Conservation (phyloP, 2,888 invertebrate species). For the Rhodophaea formosa region DNA sequence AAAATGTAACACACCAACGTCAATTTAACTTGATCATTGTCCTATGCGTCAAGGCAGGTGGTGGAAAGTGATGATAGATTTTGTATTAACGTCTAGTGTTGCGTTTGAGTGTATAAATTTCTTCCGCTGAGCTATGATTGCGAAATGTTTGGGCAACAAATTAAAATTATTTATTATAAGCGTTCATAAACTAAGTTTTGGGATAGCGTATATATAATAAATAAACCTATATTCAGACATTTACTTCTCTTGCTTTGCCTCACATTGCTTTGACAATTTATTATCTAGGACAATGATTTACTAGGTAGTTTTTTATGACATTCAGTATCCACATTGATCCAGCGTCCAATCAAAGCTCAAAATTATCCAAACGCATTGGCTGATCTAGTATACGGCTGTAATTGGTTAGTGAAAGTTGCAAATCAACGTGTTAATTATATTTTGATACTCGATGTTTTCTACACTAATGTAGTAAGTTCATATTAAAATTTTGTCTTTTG, state of each 20-base stretch:
- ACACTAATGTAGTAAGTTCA: slow-evolving; percentile 68
- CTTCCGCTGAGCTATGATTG: too few relatives aligned
- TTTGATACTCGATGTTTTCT: slow-evolving; percentile 81
- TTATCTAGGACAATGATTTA: not conserved
- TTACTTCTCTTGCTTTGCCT: not conserved
- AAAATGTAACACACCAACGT: not conserved
- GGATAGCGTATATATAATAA: too few relatives aligned
- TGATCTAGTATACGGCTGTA: slow-evolving; percentile 80
- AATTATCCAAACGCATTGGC: slow-evolving; percentile 71
- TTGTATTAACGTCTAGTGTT: not conserved
- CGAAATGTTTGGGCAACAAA: too few relatives aligned
- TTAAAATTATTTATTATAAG: too few relatives aligned
- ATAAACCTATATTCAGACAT: too few relatives aligned
- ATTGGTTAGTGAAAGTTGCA: slow-evolving; percentile 79
- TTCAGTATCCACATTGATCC: slow-evolving; percentile 53
- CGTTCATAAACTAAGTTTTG: too few relatives aligned
- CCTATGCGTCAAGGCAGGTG: not conserved
- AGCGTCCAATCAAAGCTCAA: slow-evolving; percentile 65
- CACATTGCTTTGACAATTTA: not conserved
- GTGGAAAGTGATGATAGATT: not conserved
- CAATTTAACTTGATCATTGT: slow-evolving; percentile 15
- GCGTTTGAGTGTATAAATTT: too few relatives aligned
- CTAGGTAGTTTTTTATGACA: slow-evolving; percentile 34
- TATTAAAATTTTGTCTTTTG: slow-evolving; percentile 59
- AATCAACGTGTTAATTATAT: slow-evolving; percentile 77